Evolutionary conservation across 92 coral and sea anemone species (phyloP), one percentile per base, ranked within the genome.

Genomic region (Bergia puertoricense): DNA sequence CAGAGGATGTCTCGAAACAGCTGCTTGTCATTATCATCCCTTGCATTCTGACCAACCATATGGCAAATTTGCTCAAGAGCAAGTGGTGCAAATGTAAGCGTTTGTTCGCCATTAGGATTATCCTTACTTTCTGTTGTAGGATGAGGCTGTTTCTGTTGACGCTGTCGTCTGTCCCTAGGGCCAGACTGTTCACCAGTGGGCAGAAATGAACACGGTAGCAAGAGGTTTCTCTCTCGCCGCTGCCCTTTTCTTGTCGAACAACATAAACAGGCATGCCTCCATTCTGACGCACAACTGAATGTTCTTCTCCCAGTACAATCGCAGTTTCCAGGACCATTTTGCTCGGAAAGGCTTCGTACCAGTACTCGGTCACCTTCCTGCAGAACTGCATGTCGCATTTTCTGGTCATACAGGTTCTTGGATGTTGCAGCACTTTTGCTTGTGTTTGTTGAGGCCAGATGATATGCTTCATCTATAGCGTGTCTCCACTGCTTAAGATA

Each of bases 401-500:
- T 91, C 87, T 88, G 88, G 50, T 88, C 88, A 23, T 90, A 76
- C 82, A 90, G 90, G 59, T 66, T 73, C 67, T 90, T 92, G 42
- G 37, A 37, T 77, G 81, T 42, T 45, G 15, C 81, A 43, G 85
- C 89, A 43, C 81, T 90, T 38, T 82, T 86, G 43, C 51, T 73
- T 9, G 91, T 74, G 67, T 86, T 50, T 15, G 81, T n/a, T 51
- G 89, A 39, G 14, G 93, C 91, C 45, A 88, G 20, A 8, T 62
- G 73, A 68, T 91, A 93, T 18, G 96, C 95, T 71, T 91, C 93
- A 11, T 10, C 14, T 92, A 93, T 91, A 11, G 88, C 96, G 74
- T 72, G 30, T 30, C 91, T 80, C 94, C 96, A 93, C 46, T 51
- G 50, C 54, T 85, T 93, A 0, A 89, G 90, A 54, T 91, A 93